Conservation (phyloP, 2,797 vertebrate species). For the Gymnopithys bicolor region DNA sequence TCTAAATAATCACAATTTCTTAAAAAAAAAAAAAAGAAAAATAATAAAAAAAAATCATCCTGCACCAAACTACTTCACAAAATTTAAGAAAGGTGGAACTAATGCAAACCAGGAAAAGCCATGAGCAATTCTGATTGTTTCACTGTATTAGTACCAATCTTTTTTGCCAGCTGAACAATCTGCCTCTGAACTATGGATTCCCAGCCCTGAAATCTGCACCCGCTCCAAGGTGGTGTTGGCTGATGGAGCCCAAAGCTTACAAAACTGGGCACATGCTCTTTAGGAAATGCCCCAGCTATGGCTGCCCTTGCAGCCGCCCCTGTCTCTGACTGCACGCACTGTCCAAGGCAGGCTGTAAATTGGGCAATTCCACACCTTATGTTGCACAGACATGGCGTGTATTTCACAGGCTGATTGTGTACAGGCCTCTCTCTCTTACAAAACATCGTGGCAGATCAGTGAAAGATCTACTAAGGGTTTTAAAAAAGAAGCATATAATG, state of each 20-base stretch:
- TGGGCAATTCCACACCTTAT: neutral
- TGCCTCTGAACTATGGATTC: neutral
- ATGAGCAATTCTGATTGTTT: neutral
- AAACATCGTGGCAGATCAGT: neutral
- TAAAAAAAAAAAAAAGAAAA: neutral
- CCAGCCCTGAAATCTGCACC: neutral
- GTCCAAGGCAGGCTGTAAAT: neutral
- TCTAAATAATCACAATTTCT: neutral
- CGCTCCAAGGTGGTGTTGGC: neutral
- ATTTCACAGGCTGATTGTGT: neutral
- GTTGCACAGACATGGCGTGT: neutral
- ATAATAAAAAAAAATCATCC: neutral
- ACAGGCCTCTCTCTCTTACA: neutral
- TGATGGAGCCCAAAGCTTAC: neutral
- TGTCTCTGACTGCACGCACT: fast-evolving
- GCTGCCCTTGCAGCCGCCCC: neutral
- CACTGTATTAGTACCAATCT: fast-evolving
- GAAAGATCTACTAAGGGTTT: neutral
- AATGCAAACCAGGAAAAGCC: neutral
- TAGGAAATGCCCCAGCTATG: neutral
- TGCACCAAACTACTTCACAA: neutral
- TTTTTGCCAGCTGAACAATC: neutral
- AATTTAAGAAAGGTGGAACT: neutral
- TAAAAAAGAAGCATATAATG: neutral
- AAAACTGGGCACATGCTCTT: fast-evolving